These are phyloP conservation scores for Cheilosia vernalis DNA, from an alignment of 2,888 invertebrate species.

Conservation along the genomic window DNA sequence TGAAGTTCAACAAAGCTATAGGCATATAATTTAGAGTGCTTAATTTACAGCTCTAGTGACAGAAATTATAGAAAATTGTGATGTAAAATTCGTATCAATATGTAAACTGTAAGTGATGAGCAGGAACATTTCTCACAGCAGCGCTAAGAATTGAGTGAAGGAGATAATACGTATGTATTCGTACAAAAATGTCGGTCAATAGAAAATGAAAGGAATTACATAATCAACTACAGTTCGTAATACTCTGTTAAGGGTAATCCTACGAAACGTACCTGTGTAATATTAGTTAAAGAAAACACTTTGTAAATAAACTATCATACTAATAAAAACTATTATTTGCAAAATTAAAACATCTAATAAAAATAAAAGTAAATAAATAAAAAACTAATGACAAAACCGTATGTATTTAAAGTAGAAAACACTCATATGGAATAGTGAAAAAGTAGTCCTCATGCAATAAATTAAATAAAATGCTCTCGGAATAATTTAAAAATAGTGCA, in stretches of 20 bases:
- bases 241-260: conserved; percentile 68
- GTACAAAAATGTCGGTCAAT: conserved; percentile 77
- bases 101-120: conserved; percentile 44
- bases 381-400: conserved; percentile 13
- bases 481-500: conserved; percentile 39
- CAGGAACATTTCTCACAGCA: conserved; percentile 38
- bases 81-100: conserved; percentile 56
- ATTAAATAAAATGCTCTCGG: conserved; percentile 31
- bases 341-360: conserved; percentile 13
- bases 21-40: conserved; percentile 36
- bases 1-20: conserved; percentile 33
- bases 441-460: conserved; percentile 17
- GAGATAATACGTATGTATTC: conserved; percentile 67
- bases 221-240: conserved; percentile 80
- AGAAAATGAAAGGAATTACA: conserved; percentile 82
- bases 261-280: conserved; percentile 71
- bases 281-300: conserved; percentile 49
- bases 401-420: conserved; percentile 41
- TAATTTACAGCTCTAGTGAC: conserved; percentile 17
- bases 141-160: conserved; percentile 44
- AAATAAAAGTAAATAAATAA: conserved; percentile 18
- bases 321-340: conserved; percentile 29
- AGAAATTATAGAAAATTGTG: conserved; percentile 47
- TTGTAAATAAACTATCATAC: conserved; percentile 64
- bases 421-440: conserved; percentile 18